phyloP scores from a whole-genome alignment of 2,113 vertebrate species.

The Paracanthobrama guichenoti region DNA sequence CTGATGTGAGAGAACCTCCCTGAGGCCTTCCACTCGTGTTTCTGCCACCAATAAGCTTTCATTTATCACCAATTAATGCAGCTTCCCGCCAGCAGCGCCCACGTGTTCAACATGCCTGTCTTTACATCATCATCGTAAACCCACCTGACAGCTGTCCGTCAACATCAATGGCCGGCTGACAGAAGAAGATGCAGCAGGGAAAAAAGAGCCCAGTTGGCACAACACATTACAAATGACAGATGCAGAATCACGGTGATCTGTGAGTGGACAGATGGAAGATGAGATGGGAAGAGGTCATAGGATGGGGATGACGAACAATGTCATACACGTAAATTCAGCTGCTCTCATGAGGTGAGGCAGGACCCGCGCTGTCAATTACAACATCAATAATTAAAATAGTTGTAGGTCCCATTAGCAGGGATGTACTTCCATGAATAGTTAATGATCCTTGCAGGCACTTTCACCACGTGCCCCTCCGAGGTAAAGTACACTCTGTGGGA shows the following conservation, averaged over 20 bases:
- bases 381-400: slow-evolving; percentile 62
- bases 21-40: slow-evolving; percentile 26
- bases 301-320: slow-evolving; percentile 44
- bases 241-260: slow-evolving; percentile 27
- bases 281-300: background rate
- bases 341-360: slow-evolving; percentile 41
- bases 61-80: slow-evolving; percentile 55
- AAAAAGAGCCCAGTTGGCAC: slow-evolving; percentile 12
- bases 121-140: slow-evolving; percentile 15
- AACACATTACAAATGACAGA: slow-evolving; percentile 22
- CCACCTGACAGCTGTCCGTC: slow-evolving; percentile 36
- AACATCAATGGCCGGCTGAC: background rate
- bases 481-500: slow-evolving; percentile 19
- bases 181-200: background rate
- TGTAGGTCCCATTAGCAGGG: slow-evolving; percentile 52
- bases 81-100: background rate
- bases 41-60: slow-evolving; percentile 44
- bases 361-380: slow-evolving; percentile 50
- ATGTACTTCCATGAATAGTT: slow-evolving; percentile 62
- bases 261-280: slow-evolving; percentile 39
- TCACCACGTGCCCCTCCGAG: slow-evolving; percentile 1
- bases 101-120: background rate
- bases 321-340: slow-evolving; percentile 53
- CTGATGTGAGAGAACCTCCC: slow-evolving; percentile 48
- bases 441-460: slow-evolving; percentile 50